Evolutionary conservation across 2,113 vertebrate species (phyloP).

Genomic region (Chlorodrepanis virens): DNA sequence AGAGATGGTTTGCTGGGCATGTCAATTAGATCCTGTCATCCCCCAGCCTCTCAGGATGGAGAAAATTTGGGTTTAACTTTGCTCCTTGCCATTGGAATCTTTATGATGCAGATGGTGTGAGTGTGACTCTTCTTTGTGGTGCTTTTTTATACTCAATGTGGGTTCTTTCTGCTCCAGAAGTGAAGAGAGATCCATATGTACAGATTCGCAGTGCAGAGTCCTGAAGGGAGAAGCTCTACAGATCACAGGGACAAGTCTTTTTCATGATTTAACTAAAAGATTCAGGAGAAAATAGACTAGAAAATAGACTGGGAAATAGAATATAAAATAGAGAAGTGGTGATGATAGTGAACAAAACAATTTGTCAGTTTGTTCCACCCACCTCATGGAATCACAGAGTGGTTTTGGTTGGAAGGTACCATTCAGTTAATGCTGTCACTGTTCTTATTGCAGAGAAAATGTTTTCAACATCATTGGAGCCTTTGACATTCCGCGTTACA

Average conservation of each 20-base stretch:
- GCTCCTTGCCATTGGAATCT: neutral
- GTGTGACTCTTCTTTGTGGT: neutral
- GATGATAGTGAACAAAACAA: neutral
- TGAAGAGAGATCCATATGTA: neutral
- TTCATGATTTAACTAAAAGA: neutral
- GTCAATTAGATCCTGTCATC: neutral
- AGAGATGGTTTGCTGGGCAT: neutral
- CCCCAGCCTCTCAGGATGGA: neutral
- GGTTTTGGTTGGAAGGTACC: neutral
- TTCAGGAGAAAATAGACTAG: neutral
- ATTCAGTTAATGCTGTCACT: neutral
- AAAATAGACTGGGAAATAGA: neutral
- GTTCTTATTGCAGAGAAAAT: constrained; percentile 82
- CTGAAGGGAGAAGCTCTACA: neutral
- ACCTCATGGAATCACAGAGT: neutral
- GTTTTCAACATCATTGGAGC: constrained; percentile 97
- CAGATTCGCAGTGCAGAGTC: neutral
- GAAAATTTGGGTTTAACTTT: neutral
- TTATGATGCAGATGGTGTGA: neutral
- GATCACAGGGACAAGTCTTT: neutral
- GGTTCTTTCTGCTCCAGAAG: neutral
- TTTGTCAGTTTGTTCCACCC: neutral
- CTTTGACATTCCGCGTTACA: constrained; percentile 89
- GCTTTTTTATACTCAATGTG: neutral
- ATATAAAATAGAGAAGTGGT: neutral